Percentiles rank a stretch among this genome's conserved stretches.
These are phyloP conservation scores for Glyphotaelius pellucidus DNA, from an alignment of 2,888 invertebrate genomes.

Conservation along the genomic window DNA sequence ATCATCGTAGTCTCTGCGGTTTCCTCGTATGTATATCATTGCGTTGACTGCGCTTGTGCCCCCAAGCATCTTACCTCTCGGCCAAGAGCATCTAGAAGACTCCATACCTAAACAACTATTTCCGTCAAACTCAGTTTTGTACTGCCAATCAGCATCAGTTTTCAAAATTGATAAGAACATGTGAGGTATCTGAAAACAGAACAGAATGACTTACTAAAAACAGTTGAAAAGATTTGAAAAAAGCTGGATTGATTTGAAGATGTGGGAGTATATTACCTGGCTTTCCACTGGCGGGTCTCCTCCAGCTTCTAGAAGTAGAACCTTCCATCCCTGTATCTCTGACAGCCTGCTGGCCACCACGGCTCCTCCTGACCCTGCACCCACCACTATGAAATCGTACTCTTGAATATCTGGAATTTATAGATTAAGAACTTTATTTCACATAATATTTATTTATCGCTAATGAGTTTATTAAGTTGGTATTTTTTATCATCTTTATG, in stretches of 20 bases:
- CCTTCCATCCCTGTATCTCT: conserved; percentile 70
- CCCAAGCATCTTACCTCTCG: conserved; percentile 74
- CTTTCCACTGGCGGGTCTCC: conserved; percentile 67
- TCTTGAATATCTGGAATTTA: conserved; percentile 56
- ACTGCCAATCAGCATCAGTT: conserved; percentile 71
- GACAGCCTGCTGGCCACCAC: conserved; percentile 74
- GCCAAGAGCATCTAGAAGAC: conserved; percentile 69
- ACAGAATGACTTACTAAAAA: background rate
- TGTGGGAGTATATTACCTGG: conserved; percentile 12
- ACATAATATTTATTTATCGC: too few species aligned
- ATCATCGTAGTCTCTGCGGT: conserved; percentile 74
- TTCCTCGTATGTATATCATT: conserved; percentile 74
- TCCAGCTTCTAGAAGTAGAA: conserved; percentile 71
- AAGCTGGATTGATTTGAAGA: background rate
- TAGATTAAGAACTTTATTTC: background rate
- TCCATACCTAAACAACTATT: conserved; percentile 67
- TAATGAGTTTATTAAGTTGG: too few species aligned
- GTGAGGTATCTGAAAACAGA: conserved; percentile 67
- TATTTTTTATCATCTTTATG: too few species aligned
- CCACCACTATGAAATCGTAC: conserved; percentile 74
- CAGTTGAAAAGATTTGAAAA: background rate
- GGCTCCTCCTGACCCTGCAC: conserved; percentile 75
- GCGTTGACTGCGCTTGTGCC: conserved; percentile 75
- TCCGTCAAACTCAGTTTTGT: conserved; percentile 69
- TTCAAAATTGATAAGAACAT: conserved; percentile 69